phyloP scores from a whole-genome alignment of 2,888 invertebrate species.

The Eupithecia abbreviata region DNA sequence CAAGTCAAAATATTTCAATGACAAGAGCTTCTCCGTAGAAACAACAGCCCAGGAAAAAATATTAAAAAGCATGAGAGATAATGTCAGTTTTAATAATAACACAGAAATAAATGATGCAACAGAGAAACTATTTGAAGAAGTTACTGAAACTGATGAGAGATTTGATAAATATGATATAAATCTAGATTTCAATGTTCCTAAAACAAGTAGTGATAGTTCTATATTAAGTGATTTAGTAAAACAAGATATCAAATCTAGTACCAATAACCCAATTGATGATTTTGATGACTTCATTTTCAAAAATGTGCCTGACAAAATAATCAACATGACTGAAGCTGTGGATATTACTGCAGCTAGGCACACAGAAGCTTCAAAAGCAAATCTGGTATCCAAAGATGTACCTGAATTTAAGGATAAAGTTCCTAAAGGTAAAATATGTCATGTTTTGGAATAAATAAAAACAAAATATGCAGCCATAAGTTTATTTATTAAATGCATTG shows the following conservation, averaged over 20 bases:
- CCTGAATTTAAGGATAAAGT: constrained; percentile 1
- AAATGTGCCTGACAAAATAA: constrained; percentile 30
- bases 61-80: constrained; percentile 51
- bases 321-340: constrained; percentile 15
- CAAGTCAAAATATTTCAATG: constrained; percentile 73
- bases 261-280: constrained; percentile 20
- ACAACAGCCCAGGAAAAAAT: constrained; percentile 64
- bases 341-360: background rate
- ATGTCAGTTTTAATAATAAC: constrained; percentile 31
- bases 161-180: constrained; percentile 34
- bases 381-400: constrained; percentile 2
- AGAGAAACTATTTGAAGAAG: constrained; percentile 26
- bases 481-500: constrained; percentile 31
- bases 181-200: constrained; percentile 38
- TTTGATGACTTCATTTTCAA: constrained; percentile 32
- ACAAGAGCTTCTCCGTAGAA: constrained; percentile 67
- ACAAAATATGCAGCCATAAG: background rate
- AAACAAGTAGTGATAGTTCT: constrained; percentile 28
- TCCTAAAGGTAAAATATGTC: constrained; percentile 21
- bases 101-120: constrained; percentile 25
- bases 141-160: constrained; percentile 27
- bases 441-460: background rate
- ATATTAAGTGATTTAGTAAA: constrained; percentile 19
- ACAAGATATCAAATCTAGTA: constrained; percentile 10
- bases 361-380: background rate